Base-by-base conservation (phyloP, 2,113 vertebrate genomes). In the Pseudorectes ferrugineus region DNA sequence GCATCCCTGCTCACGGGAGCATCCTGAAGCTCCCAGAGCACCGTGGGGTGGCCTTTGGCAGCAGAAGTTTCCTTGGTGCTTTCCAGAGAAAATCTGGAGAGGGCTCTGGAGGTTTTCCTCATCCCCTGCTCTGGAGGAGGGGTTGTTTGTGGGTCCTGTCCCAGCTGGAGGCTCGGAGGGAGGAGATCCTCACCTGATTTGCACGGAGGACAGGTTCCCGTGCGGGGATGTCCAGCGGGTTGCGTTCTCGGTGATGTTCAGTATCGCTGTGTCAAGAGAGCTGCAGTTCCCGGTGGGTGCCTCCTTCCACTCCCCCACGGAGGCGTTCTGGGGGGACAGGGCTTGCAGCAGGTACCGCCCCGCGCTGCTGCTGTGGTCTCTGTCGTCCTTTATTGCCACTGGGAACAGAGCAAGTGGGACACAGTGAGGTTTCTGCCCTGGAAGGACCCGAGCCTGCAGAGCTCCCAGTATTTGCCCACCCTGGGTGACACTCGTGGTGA, bases 281-380 rank as follows among this genome's bases (percentile, higher is more conserved):
- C 2, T 33, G 88, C 96, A 96, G 3, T 9, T 58, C 1, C 0
- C 0, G 0, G 0, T 10, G 3, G 0, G 0, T 2, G 0, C 1
- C 1, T 0, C 14, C 1, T 7, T 0, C 97, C 98, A 98, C 4
- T 4, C 0, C 31, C 98, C 98, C 16, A 66, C 7, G 0, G 84
- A 38, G 18, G 1, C 0, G 2, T 84, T 58, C 36, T 54, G 3
- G 1, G 54, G 17, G 46, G 87, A 43, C 25, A 91, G 0, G 0
- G 91, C 95, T 82, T 89, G 96, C 54, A 98, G 84, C 45, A 95
- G 21, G n/a, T 93, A 92, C 0, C 2, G 1, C 0, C 3, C 77
- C 5, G 36, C 6, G 1, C 10, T 29, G 4, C 1, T 2, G 10
- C 4, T 43, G 82, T 21, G 5, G 6, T 42, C 74, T 6, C 19